Evolutionary conservation across 2,888 invertebrate species (phyloP), one percentile per base, ranked within the genome.

Genomic region (Falcaria lacertinaria): DNA sequence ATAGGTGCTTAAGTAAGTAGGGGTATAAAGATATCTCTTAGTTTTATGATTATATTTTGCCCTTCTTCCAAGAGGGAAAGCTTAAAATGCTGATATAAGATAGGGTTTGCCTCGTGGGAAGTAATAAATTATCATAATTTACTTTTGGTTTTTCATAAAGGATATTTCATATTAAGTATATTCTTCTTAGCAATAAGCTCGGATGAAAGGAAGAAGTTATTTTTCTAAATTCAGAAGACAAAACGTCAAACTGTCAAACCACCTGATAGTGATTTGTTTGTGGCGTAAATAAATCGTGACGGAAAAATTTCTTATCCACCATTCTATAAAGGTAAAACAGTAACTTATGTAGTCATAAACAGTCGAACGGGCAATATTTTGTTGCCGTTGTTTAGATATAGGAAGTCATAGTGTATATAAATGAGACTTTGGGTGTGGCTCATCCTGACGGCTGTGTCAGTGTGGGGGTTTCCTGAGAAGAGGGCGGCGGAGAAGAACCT

Each of bases 261-360:
- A 44, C 41, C 54, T 59, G 78, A 82, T 79, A 64, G 77, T 78
- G 52, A 69, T 72, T 84, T 86, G 80, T 83, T 83, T 72, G 57
- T 60, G 53, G 64, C 48, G 53, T 39, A 58, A 60, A 60, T 52
- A 58, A 60, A 60, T 52, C 58, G 52, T 52, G 37, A 57, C 45
- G 50, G 52, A 55, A 70, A 19, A 68, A 68, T 56, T 64, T 63
- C 44, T 50, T 65, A 73, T 72, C 67, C 69, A 69, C 66, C 71
- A 64, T 72, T 75, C 67, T 64, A 52, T 48, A 43, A 67, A 62
- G n/a, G 40, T 50, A 64, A 60, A 56, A 51, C 15, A 54, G 47
- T 50, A 54, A 51, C 63, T 49, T 63, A 76, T 76, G 72, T 71
- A 69, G 59, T 44, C 41, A 45, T 56, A 51, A 52, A 58, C 47